Conservation (phyloP, 2,113 vertebrate genomes). For the Porphyrio hochstetteri region DNA sequence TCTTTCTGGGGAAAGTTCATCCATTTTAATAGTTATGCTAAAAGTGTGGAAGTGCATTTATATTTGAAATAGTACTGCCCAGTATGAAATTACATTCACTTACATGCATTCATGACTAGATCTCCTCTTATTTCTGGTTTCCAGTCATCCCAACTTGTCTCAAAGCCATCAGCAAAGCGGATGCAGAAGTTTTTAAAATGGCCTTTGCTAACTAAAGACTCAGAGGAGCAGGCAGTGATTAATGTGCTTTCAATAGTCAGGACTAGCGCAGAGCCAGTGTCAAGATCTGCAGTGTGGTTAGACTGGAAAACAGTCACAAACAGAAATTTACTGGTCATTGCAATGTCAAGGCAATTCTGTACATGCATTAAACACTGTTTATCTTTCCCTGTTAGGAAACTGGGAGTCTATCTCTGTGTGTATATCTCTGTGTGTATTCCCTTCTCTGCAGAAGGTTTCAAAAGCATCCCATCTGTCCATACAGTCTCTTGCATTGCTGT, state of each 20-base stretch:
- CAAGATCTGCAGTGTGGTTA: conserved; percentile 91
- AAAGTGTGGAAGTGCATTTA: neutral
- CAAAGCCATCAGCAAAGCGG: conserved; percentile 97
- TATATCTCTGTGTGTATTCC: neutral
- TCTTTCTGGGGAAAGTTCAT: neutral
- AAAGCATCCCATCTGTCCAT: neutral
- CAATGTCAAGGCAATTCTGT: neutral
- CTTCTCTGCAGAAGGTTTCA: neutral
- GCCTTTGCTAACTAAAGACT: conserved; percentile 98
- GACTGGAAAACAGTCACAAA: conserved; percentile 74
- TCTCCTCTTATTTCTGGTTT: conserved; percentile 93
- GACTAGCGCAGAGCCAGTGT: conserved; percentile 95
- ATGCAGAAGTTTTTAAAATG: conserved; percentile 99
- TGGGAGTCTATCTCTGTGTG: neutral
- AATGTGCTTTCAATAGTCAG: conserved; percentile 97
- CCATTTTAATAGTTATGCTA: neutral
- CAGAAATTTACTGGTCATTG: neutral
- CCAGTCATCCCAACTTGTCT: conserved; percentile 99
- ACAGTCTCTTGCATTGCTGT: neutral
- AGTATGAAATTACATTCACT: conserved; percentile 62
- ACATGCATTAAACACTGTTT: neutral
- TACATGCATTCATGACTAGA: conserved; percentile 97
- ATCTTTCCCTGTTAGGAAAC: neutral
- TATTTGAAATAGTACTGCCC: neutral
- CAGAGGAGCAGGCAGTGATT: conserved; percentile 97